Conservation (phyloP, 2,888 invertebrate species). For the Drosophila anomelani region DNA sequence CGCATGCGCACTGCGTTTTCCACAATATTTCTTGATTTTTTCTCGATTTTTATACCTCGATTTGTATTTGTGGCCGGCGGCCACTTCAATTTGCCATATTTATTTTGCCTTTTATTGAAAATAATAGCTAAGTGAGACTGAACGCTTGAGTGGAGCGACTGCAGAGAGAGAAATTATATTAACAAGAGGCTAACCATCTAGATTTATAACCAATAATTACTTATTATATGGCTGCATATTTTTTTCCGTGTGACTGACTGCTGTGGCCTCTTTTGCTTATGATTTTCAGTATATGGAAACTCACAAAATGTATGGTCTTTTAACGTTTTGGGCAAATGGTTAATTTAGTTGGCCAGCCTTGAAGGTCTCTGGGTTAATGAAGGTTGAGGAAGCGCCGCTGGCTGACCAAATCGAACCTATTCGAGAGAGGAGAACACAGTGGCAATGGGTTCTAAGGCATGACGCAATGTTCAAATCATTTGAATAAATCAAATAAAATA, state of each 20-base stretch:
- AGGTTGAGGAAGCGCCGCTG: slow-evolving; percentile 36
- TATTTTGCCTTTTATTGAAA: slow-evolving; percentile 73
- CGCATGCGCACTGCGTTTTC: slow-evolving; percentile 69
- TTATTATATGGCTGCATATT: not conserved
- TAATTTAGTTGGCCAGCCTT: slow-evolving; percentile 41
- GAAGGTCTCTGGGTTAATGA: slow-evolving; percentile 41
- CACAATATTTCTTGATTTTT: slow-evolving; percentile 11
- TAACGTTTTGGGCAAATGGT: slow-evolving; percentile 32
- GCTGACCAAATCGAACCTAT: not conserved
- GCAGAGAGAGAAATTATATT: slow-evolving; percentile 1
- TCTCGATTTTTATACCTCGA: slow-evolving; percentile 5
- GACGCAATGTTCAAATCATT: slow-evolving; percentile 28
- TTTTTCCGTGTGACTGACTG: slow-evolving; percentile 16
- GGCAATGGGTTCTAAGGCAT: slow-evolving; percentile 11
- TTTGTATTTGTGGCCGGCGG: slow-evolving; percentile 30
- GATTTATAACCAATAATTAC: not conserved
- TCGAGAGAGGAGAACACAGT: not conserved
- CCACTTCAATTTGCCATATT: slow-evolving; percentile 75
- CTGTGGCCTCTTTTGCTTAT: slow-evolving; percentile 48
- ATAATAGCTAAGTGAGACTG: slow-evolving; percentile 55
- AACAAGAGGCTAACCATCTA: not conserved
- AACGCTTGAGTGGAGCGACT: slow-evolving; percentile 37
- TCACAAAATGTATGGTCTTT: slow-evolving; percentile 36
- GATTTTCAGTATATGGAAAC: not conserved
- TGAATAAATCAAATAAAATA: slow-evolving; percentile 9